Conservation (phyloP, 2,113 vertebrate species). For the Chaetura pelagica region DNA sequence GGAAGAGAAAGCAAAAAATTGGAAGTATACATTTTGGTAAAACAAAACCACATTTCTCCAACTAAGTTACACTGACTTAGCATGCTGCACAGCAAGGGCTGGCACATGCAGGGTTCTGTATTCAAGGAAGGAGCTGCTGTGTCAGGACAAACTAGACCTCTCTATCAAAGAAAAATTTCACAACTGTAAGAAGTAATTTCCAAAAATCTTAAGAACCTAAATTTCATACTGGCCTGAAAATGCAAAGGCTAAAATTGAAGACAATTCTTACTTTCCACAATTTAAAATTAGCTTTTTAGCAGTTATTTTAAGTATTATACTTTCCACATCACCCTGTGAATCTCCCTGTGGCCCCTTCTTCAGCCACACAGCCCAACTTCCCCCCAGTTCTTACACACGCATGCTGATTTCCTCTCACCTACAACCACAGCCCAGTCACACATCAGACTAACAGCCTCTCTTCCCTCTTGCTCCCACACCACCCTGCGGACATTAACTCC, state of each 20-base stretch:
- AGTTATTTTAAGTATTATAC: background rate
- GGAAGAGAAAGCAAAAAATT: background rate
- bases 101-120: accelerated
- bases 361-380: background rate
- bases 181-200: background rate
- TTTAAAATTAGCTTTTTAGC: background rate
- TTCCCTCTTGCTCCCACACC: background rate
- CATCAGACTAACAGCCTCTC: background rate
- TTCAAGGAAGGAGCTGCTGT: background rate
- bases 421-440: background rate
- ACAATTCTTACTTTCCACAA: background rate
- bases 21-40: background rate
- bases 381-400: background rate
- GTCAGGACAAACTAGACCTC: background rate
- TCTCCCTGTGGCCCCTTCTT: background rate
- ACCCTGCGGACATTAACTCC: background rate
- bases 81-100: background rate
- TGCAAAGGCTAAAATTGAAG: background rate
- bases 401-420: background rate
- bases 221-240: background rate
- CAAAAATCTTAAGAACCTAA: background rate
- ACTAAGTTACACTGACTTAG: background rate
- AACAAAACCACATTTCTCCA: background rate
- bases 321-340: background rate
- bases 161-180: background rate